These are phyloP conservation scores for Xyrichtys novacula DNA, from an alignment of 2,797 vertebrate genomes.

Conservation along the genomic window DNA sequence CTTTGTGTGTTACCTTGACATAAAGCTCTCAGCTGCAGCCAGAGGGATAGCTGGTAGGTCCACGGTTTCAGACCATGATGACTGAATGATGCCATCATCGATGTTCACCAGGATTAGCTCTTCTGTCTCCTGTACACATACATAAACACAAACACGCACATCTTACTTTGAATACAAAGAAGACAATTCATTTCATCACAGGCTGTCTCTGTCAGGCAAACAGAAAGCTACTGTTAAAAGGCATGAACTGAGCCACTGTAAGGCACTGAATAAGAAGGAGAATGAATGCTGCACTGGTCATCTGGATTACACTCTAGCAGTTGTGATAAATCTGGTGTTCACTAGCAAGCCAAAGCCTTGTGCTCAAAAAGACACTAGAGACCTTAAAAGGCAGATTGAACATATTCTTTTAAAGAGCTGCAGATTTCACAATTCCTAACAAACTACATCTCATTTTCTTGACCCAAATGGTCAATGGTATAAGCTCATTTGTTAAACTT, in stretches of 20 bases:
- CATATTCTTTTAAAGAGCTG: too few relatives aligned
- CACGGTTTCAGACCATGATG: constrained; percentile 71
- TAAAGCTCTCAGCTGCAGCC: constrained; percentile 88
- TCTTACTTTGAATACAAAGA: constrained; percentile 29
- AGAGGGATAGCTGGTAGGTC: constrained; percentile 88
- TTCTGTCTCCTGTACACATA: constrained; percentile 89
- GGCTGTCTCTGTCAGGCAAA: constrained; percentile 29
- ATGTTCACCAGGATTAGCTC: constrained; percentile 93
- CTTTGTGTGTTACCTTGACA: constrained; percentile 84
- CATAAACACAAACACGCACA: neutral
- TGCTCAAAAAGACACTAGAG: neutral
- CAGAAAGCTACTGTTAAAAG: constrained; percentile 54
- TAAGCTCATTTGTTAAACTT: too few relatives aligned
- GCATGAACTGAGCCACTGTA: constrained; percentile 39
- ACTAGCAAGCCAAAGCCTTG: neutral
- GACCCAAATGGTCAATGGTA: too few relatives aligned
- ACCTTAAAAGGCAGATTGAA: too few relatives aligned
- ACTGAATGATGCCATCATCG: constrained; percentile 88
- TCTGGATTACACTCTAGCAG: neutral
- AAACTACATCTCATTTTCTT: too few relatives aligned
- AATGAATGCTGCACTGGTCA: constrained; percentile 2
- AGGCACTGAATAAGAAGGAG: constrained; percentile 45
- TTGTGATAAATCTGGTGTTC: neutral
- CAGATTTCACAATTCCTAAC: too few relatives aligned
- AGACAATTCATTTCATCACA: constrained; percentile 35